These are phyloP conservation scores for Pachyramphus minor DNA, from an alignment of 2,113 vertebrate genomes.

Conservation along the genomic window DNA sequence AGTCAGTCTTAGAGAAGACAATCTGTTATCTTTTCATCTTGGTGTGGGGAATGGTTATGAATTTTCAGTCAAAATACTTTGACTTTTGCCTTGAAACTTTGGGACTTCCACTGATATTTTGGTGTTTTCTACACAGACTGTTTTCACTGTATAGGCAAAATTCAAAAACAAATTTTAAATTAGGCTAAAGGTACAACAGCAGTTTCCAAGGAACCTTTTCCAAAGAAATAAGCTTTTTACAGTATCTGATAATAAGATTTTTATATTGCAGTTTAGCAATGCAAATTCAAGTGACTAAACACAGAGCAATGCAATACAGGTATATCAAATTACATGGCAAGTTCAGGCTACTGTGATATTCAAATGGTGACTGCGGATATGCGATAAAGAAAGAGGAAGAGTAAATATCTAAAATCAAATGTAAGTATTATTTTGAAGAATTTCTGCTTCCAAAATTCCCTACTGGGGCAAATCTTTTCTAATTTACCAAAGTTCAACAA, in stretches of 20 bases:
- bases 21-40: background rate
- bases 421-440: background rate
- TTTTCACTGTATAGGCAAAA: background rate
- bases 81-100: background rate
- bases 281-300: background rate
- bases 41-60: background rate
- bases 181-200: background rate
- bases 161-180: background rate
- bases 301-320: background rate
- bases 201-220: background rate
- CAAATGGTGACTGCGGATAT: background rate
- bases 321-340: background rate
- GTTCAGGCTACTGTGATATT: background rate
- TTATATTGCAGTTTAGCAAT: background rate
- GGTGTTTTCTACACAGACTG: background rate
- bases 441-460: background rate
- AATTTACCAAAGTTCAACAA: background rate
- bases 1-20: slow-evolving; percentile 70
- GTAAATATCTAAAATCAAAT: background rate
- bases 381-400: background rate
- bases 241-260: background rate
- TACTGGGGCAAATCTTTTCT: background rate
- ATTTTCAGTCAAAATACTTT: slow-evolving; percentile 4
- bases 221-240: background rate
- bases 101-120: background rate